Conservation (phyloP, 2,113 vertebrate species). For the Cyprinodon variegatus region DNA sequence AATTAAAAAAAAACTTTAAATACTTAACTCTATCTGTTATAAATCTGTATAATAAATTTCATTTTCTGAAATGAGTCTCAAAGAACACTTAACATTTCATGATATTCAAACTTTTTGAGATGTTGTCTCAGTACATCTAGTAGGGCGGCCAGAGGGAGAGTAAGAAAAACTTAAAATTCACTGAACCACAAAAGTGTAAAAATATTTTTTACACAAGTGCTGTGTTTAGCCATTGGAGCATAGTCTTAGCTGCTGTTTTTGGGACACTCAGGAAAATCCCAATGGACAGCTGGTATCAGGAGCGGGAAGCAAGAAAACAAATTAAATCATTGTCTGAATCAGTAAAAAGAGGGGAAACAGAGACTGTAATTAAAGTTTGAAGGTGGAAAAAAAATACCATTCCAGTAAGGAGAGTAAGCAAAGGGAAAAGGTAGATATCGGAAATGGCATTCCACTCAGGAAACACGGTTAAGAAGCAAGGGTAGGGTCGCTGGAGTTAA, state of each 20-base stretch:
- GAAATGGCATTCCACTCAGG: constrained; percentile 75
- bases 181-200: constrained; percentile 57
- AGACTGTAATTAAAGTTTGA: constrained; percentile 64
- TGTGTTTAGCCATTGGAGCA: constrained; percentile 66
- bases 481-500: constrained; percentile 63
- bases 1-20: no score
- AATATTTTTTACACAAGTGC: constrained; percentile 52
- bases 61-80: no score
- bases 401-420: constrained; percentile 73
- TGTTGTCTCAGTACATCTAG: not conserved
- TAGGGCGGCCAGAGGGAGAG: constrained; percentile 43
- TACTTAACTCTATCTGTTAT: no score
- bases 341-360: constrained; percentile 52
- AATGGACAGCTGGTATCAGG: constrained; percentile 77
- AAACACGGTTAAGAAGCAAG: constrained; percentile 76
- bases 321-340: constrained; percentile 50
- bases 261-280: constrained; percentile 71
- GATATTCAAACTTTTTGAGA: no score
- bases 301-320: constrained; percentile 64
- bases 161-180: constrained; percentile 56
- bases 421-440: constrained; percentile 60
- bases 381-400: constrained; percentile 71
- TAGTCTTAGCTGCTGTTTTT: constrained; percentile 63
- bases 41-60: no score
- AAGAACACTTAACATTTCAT: no score